Percentiles rank a stretch among this genome's conserved stretches.
phyloP scores from a whole-genome alignment of 2,888 invertebrate species.

The Hemithea aestivaria region DNA sequence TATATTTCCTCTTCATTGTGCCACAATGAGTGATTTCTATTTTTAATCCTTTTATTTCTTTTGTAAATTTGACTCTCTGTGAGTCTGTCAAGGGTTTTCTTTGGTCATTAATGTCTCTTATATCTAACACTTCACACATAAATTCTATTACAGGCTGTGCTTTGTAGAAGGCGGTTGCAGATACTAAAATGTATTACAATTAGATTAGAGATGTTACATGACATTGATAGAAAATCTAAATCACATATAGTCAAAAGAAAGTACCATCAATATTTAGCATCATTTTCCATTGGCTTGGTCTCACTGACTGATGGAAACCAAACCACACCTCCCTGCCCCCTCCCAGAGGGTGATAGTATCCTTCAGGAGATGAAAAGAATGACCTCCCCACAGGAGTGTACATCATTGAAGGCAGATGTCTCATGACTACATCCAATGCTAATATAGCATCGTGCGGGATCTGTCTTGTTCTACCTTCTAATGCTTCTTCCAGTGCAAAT shows the following conservation, averaged over 20 bases:
- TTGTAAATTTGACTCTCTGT: slow-evolving; percentile 99
- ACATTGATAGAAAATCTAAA: no score
- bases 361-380: slow-evolving; percentile 99
- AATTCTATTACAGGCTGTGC: slow-evolving; percentile 99
- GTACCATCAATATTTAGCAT: slow-evolving; percentile 99
- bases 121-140: slow-evolving; percentile 99
- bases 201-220: background rate
- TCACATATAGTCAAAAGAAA: no score
- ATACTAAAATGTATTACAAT: slow-evolving; percentile 82
- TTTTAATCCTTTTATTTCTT: slow-evolving; percentile 99
- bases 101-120: slow-evolving; percentile 96
- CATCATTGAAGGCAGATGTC: slow-evolving; percentile 99
- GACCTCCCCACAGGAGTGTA: slow-evolving; percentile 99
- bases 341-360: slow-evolving; percentile 97
- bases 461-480: slow-evolving; percentile 96
- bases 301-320: slow-evolving; percentile 99
- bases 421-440: slow-evolving; percentile 99
- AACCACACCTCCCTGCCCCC: slow-evolving; percentile 99
- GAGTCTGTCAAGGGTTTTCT: slow-evolving; percentile 98
- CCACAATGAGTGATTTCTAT: slow-evolving; percentile 99
- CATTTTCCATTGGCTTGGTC: slow-evolving; percentile 99
- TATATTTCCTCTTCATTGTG: slow-evolving; percentile 98
- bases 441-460: slow-evolving; percentile 98
- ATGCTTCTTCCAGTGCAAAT: slow-evolving; percentile 97
- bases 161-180: slow-evolving; percentile 99